Percentiles rank a stretch among this genome's conserved stretches.
phyloP scores from a whole-genome alignment of 2,797 vertebrate species.

The Brotula barbata region DNA sequence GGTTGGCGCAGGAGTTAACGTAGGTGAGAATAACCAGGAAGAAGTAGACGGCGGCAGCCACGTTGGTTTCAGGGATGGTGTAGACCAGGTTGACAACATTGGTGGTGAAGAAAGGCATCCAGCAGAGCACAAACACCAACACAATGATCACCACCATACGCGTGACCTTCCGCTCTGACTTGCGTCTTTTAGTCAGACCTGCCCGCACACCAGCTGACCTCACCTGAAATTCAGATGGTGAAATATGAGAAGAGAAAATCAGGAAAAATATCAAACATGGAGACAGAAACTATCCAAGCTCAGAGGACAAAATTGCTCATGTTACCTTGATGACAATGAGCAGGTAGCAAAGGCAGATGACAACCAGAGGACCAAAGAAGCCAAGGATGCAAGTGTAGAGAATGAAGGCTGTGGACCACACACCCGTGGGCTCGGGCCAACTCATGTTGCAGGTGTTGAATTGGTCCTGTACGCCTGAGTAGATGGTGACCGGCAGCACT shows the following conservation, averaged over 20 bases:
- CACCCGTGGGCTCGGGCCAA: slow-evolving; percentile 84
- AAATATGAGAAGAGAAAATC: neutral
- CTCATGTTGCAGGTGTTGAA: slow-evolving; percentile 90
- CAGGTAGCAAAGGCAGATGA: slow-evolving; percentile 93
- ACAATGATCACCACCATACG: slow-evolving; percentile 96
- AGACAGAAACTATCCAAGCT: neutral
- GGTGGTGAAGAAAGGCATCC: slow-evolving; percentile 90
- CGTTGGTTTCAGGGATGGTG: slow-evolving; percentile 82
- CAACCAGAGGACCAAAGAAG: slow-evolving; percentile 88
- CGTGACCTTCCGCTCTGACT: slow-evolving; percentile 90
- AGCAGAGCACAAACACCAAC: slow-evolving; percentile 90
- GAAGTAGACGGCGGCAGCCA: slow-evolving; percentile 82
- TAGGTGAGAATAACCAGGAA: slow-evolving; percentile 89
- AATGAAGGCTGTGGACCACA: slow-evolving; percentile 89
- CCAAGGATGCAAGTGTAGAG: slow-evolving; percentile 89
- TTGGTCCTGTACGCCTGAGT: slow-evolving; percentile 82
- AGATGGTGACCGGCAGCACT: slow-evolving; percentile 88
- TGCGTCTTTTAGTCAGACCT: slow-evolving; percentile 80
- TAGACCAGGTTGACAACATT: slow-evolving; percentile 91
- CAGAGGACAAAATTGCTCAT: neutral
- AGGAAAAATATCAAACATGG: neutral
- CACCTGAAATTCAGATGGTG: slow-evolving; percentile 65
- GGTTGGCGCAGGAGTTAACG: slow-evolving; percentile 95
- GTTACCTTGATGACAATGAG: slow-evolving; percentile 89
- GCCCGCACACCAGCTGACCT: slow-evolving; percentile 84